Evolutionary conservation across 2,888 invertebrate species (phyloP).

Genomic region (Unio delphinus): DNA sequence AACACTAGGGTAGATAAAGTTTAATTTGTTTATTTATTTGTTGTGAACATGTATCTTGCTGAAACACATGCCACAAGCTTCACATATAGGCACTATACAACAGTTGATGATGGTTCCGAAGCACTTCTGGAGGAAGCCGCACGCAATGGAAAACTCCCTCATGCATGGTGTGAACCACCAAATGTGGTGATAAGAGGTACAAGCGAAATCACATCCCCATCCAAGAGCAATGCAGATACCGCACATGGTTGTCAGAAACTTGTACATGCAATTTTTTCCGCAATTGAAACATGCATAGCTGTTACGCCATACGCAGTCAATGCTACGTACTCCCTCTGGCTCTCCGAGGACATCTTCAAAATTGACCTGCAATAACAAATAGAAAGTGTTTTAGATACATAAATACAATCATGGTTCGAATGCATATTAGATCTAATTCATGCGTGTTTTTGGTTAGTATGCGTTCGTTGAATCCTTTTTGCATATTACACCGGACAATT

Average conservation of each 20-base stretch:
- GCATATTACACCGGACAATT: no score
- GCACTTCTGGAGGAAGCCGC: slow-evolving; percentile 48
- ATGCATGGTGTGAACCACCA: slow-evolving; percentile 82
- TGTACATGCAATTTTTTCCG: slow-evolving; percentile 81
- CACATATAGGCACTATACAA: slow-evolving; percentile 78
- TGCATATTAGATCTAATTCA: no score
- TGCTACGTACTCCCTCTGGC: slow-evolving; percentile 53
- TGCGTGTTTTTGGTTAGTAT: no score
- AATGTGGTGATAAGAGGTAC: slow-evolving; percentile 79
- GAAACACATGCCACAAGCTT: slow-evolving; percentile 62
- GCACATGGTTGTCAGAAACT: slow-evolving; percentile 78
- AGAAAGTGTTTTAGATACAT: no score
- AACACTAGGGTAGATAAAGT: no score
- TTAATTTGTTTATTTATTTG: background rate
- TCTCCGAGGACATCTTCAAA: slow-evolving; percentile 60
- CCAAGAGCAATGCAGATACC: slow-evolving; percentile 80
- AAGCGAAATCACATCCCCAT: slow-evolving; percentile 69
- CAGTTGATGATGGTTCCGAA: slow-evolving; percentile 75
- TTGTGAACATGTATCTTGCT: slow-evolving; percentile 54
- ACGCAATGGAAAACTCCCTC: slow-evolving; percentile 78
- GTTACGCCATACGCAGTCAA: slow-evolving; percentile 82
- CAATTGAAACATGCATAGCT: slow-evolving; percentile 77
- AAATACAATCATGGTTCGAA: no score
- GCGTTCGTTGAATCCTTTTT: no score
- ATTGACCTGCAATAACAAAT: slow-evolving; percentile 27